Evolutionary conservation across 2,113 vertebrate species (phyloP).

Genomic region (Hipposideros armiger): DNA sequence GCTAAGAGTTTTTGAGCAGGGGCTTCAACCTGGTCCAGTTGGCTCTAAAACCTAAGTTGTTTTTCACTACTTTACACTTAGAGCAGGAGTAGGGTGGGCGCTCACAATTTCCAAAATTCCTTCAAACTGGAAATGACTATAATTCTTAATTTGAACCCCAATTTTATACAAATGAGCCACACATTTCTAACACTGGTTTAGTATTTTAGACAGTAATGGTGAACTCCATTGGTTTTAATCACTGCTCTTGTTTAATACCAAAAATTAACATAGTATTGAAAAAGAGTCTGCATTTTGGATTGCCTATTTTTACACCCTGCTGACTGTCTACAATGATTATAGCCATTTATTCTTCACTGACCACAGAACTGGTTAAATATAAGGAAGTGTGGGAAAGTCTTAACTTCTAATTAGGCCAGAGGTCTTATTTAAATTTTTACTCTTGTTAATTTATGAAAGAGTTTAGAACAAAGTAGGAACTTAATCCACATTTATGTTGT

Average conservation of each 20-base stretch:
- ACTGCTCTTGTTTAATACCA: neutral
- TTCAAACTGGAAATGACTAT: neutral
- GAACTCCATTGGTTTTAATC: neutral
- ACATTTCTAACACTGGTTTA: neutral
- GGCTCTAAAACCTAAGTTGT: neutral
- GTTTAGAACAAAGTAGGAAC: neutral
- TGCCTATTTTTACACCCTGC: neutral
- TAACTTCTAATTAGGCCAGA: neutral
- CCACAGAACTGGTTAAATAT: neutral
- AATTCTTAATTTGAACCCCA: neutral
- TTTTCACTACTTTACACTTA: neutral
- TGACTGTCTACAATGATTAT: neutral
- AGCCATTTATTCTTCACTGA: neutral
- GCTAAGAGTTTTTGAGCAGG: neutral
- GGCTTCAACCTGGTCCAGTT: neutral
- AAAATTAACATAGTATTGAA: neutral
- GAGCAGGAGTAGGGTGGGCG: rapidly evolving
- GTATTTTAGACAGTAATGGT: neutral
- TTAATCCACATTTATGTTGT: neutral
- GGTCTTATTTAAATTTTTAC: neutral
- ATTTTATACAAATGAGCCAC: neutral
- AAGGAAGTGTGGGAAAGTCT: neutral
- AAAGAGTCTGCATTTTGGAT: neutral
- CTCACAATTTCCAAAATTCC: neutral
- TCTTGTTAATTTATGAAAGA: neutral